Conservation (phyloP, 2,113 vertebrate species). For the Sphaerodactylus townsendi region DNA sequence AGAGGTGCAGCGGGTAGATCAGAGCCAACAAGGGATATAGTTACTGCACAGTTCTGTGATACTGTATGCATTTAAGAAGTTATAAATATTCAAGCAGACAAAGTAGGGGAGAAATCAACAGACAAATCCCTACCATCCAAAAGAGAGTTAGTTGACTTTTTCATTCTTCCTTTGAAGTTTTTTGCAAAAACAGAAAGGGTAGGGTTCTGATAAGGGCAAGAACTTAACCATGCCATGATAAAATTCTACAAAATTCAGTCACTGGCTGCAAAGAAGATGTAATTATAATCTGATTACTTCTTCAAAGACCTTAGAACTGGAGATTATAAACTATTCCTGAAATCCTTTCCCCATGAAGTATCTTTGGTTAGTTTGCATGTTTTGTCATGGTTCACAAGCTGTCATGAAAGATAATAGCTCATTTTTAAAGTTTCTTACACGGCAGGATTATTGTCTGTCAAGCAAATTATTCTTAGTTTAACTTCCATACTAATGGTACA, state of each 20-base stretch:
- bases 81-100: conserved; percentile 2
- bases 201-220: conserved; percentile 59
- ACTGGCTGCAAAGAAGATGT: conserved; percentile 64
- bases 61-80: conserved; percentile 14
- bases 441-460: background rate
- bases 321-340: conserved; percentile 37
- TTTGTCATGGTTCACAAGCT: background rate
- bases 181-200: conserved; percentile 54
- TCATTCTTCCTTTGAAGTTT: conserved; percentile 69
- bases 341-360: conserved; percentile 15
- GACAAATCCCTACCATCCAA: conserved; percentile 30
- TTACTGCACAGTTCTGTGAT: conserved; percentile 27
- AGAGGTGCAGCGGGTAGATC: conserved; percentile 12
- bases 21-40: background rate
- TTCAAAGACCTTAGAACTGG: conserved; percentile 36
- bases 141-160: conserved; percentile 53
- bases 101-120: background rate
- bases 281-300: conserved; percentile 52
- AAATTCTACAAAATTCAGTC: conserved; percentile 64
- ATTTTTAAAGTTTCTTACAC: conserved; percentile 32
- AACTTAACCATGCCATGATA: conserved; percentile 55
- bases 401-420: background rate
- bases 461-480: background rate
- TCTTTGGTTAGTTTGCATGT: conserved; percentile 1
- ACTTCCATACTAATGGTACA: background rate